Base-by-base conservation (phyloP, 2,888 invertebrate species). In the Neoitamus cyanurus region DNA sequence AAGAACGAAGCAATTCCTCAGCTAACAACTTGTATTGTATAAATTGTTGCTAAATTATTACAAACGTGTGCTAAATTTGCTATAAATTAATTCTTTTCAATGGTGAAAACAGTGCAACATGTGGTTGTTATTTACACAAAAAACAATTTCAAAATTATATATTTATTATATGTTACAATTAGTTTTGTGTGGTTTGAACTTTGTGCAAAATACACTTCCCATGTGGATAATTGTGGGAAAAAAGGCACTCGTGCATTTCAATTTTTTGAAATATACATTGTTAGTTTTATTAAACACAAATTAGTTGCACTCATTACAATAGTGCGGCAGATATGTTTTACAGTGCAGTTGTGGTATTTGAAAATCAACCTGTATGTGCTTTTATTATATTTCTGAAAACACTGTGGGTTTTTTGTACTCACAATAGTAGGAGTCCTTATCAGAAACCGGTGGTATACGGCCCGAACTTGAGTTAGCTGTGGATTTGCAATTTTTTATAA, bases 381-480 rank as follows among this genome's bases (percentile, higher is more conserved):
- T 58, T 78, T 31, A 20, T 34, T 36, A 20, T 69, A 36, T 82
- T 69, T 28, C 28, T 82, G 82, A 15, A 82, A 48, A 48, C 31
- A 37, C n/a, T 82, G 31, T 48, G 34, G 73, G 28, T 70, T 36
- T 80, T 78, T 82, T 85, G 87, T 92, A 92, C 92, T 93, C 91
- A 92, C 94, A 94, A 91, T 93, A 94, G 89, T 93, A 94, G 87
- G 92, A 91, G 89, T 93, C 92, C 91, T 92, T 93, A 90, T 93
- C 93, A 88, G 91, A 90, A 88, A 91, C 91, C 88, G 90, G 85
- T 89, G 92, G 91, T 88, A 91, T 90, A 90, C 92, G 92, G 89
- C 92, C 92, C 89, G 91, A 89, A 89, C 91, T 92, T 88, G 89
- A 87, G 91, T 92, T 92, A 90, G 92, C 92, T 93, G 92, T 91